Evolutionary conservation across 1,140 invertebrate genomes (phyloP).

Genomic region (Mizuhopecten yessoensis): DNA sequence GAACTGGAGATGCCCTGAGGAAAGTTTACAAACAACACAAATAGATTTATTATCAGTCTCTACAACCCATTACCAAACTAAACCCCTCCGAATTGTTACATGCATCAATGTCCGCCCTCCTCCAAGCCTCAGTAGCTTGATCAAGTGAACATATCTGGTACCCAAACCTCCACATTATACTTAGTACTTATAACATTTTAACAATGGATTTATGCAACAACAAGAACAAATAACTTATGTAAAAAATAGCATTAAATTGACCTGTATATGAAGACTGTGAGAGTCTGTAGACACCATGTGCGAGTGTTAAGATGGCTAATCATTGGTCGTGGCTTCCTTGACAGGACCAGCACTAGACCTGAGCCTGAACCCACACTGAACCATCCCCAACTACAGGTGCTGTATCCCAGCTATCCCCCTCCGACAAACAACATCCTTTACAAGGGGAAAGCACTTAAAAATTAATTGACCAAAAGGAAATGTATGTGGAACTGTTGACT

Average conservation of each 20-base stretch:
- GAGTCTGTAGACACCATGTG: neutral
- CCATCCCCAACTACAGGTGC: neutral
- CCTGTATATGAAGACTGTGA: neutral
- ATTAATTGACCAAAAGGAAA: constrained; percentile 16
- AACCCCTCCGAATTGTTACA: neutral
- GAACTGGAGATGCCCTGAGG: constrained; percentile 30
- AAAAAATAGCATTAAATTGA: no score
- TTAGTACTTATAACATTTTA: no score
- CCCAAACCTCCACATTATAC: neutral
- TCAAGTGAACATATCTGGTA: neutral
- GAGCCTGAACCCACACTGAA: neutral
- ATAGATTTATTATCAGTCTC: constrained; percentile 28
- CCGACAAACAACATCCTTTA: neutral
- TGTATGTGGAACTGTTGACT: neutral
- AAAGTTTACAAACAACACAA: constrained; percentile 39
- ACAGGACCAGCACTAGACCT: neutral
- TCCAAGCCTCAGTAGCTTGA: neutral
- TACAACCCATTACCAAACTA: neutral
- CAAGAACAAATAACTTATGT: no score
- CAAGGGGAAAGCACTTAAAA: neutral
- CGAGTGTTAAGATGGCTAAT: neutral
- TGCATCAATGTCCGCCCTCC: neutral
- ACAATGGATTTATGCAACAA: no score
- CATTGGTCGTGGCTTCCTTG: neutral
- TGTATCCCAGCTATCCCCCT: neutral